Base-by-base conservation (phyloP, 1,140 invertebrate species). In the Zaprionus ghesquierei region DNA sequence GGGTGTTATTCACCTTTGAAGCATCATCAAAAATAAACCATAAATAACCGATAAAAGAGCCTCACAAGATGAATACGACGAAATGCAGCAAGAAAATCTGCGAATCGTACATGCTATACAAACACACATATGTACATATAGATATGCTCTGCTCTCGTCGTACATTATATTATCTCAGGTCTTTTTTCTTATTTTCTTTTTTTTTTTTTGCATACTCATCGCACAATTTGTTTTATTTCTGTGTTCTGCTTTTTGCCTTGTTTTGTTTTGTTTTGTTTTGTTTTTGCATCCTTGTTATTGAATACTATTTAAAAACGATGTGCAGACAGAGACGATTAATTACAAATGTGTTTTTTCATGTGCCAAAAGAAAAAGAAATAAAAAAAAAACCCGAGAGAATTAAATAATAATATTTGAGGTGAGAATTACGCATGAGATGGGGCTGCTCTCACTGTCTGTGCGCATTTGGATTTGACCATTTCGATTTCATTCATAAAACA, bases 1-100 rank as follows among this genome's bases (percentile, higher is more conserved):
- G 76, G 64, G 61, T 80, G 77, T 64, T 84, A 73, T 84, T 85
- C 73, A 84, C 80, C 80, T 80, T 72, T 77, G 10, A 25, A 50
- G 54, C 53, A 58, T 53, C 25, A 41, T 35, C 27, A 49, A 65
- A 76, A 76, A 76, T 66, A 55, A 77, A 74, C 58, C 58, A 69
- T 74, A 69, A 69, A 69, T 56, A 69, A 62, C 49, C 35, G n/a
- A 61, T 65, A 27, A 58, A 46, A 56, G 41, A 69, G 44, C 22
- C 31, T 29, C 27, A 63, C 44, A 50, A 60, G 41, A 69, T 56
- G n/a, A 56, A 64, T 51, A 60, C 50, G 25, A 44, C 38, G 29
- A 59, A 53, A 25, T 56, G 64, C 61, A 66, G 49, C 25, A 29
- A 49, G 22, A 46, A 53, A 60, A 38, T 23, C 23, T 13, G 15